phyloP scores from a whole-genome alignment of 1,140 invertebrate species.

The Coelopa frigida region DNA sequence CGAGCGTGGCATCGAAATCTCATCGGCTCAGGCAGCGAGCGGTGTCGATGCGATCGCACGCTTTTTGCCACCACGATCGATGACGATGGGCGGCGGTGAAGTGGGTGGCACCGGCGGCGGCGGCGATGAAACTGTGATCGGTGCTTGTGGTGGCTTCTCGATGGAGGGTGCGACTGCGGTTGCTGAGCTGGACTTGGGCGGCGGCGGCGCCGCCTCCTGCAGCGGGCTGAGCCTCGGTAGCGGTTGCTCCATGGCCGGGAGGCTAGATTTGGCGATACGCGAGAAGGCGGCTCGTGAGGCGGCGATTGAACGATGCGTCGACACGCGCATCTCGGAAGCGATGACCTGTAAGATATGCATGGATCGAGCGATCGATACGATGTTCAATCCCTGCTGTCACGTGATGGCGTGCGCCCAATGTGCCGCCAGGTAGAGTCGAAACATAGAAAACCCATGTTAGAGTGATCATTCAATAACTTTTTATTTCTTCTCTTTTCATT shows the following conservation, averaged over 20 bases:
- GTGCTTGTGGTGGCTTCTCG: too few relatives aligned
- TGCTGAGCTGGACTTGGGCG: not conserved
- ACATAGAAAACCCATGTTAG: too few relatives aligned
- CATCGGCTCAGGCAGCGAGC: constrained; percentile 12
- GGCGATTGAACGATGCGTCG: constrained; percentile 41
- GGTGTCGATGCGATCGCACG: not conserved
- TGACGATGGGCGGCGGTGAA: too few relatives aligned
- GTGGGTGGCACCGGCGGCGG: not conserved
- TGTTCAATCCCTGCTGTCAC: constrained; percentile 74
- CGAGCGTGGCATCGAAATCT: constrained; percentile 46
- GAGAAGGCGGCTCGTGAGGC: constrained; percentile 41
- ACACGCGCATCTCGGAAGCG: constrained; percentile 55
- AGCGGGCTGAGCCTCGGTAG: constrained; percentile 5
- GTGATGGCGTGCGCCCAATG: constrained; percentile 70
- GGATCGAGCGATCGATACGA: constrained; percentile 71
- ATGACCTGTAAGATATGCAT: constrained; percentile 78
- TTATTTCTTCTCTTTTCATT: constrained; percentile 12
- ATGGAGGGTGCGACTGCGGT: too few relatives aligned
- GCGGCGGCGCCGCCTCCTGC: not conserved
- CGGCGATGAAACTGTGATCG: not conserved
- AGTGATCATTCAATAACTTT: constrained; percentile 3
- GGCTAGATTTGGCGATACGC: constrained; percentile 41
- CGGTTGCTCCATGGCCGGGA: constrained; percentile 33
- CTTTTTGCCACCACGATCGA: not conserved
- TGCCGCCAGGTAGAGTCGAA: constrained; percentile 52